Evolutionary conservation across 2,888 invertebrate genomes (phyloP).

Genomic region (Coenonympha glycerion): DNA sequence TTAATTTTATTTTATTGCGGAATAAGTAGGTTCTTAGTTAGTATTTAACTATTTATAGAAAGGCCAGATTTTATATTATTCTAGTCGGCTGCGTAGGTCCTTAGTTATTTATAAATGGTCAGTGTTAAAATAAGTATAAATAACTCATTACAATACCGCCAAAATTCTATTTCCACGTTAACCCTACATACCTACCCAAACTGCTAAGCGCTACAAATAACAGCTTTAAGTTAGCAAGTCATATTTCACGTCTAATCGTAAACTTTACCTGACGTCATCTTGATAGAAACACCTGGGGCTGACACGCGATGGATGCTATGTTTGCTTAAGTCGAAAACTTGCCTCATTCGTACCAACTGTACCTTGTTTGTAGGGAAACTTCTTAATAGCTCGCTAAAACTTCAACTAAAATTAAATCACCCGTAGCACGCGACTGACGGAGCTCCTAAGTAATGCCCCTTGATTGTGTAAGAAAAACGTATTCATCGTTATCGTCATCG

Average conservation of each 20-base stretch:
- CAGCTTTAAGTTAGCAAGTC: background rate
- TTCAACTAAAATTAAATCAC: constrained; percentile 21
- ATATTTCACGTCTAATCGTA: background rate
- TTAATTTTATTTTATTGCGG: no score
- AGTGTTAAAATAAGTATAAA: background rate
- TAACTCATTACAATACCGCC: no score
- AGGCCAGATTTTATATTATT: no score
- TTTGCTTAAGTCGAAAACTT: constrained; percentile 20
- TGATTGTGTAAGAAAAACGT: no score
- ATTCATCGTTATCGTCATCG: no score
- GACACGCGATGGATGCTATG: constrained; percentile 20
- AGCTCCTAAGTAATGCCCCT: constrained; percentile 1
- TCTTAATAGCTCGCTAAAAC: constrained; percentile 22
- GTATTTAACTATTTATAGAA: no score
- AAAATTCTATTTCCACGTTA: background rate
- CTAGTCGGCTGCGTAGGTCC: no score
- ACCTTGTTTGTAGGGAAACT: constrained; percentile 17
- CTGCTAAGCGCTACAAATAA: background rate
- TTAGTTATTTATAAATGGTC: no score
- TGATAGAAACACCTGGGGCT: constrained; percentile 7
- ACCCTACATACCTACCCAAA: background rate
- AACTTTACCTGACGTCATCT: constrained; percentile 5
- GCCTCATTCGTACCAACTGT: constrained; percentile 16
- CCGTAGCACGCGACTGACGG: constrained; percentile 18
- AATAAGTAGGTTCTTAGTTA: no score